Evolutionary conservation across 2,113 vertebrate species (phyloP), one percentile per base, ranked within the genome.

Genomic region (Trematomus loennbergii): DNA sequence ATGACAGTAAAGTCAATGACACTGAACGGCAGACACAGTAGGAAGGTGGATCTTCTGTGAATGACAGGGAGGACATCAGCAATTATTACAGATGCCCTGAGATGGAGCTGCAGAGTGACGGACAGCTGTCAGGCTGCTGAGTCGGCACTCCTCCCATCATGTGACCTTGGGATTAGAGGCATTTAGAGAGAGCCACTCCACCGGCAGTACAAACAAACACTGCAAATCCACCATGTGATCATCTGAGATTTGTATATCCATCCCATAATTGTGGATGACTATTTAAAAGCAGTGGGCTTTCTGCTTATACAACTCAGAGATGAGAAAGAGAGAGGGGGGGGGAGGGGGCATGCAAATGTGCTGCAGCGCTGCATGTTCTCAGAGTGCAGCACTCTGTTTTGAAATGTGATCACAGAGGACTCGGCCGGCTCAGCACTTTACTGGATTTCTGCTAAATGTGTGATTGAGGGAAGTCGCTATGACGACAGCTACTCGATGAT

Each of bases 101-200:
- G 75, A 87, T 63, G 79, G 54, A 72, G 81, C 64, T 61, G 70
- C 45, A 48, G 72, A 72, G 58, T 58, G 85, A 84, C 79, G 17
- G 80, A 73, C 59, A 15, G 81, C 82, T 84, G 79, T 57, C 66
- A 15, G 2, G 45, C 43, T 82, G 89, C 86, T 89, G 90, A 87
- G 52, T 84, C 82, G 57, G 82, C 80, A 8, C 68, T 84, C 65
- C 78, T 48, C 53, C 66, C 70, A 70, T 58, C 87, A 86, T 46
- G 90, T 88, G 90, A 90, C 82, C 64, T 45, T 60, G 59, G 85
- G 89, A 89, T 90, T 89, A 89, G 33, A 64, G 57, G 82, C 79
- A 8, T 85, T 87, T 59, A 77, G 65, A 40, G 72, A 68, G 68
- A 82, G 73, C 64, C 73, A 61, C 84, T 86, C 75, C 55, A 22